These are phyloP conservation scores for Euzophera pinguis DNA, from an alignment of 2,888 invertebrate species.

Conservation along the genomic window DNA sequence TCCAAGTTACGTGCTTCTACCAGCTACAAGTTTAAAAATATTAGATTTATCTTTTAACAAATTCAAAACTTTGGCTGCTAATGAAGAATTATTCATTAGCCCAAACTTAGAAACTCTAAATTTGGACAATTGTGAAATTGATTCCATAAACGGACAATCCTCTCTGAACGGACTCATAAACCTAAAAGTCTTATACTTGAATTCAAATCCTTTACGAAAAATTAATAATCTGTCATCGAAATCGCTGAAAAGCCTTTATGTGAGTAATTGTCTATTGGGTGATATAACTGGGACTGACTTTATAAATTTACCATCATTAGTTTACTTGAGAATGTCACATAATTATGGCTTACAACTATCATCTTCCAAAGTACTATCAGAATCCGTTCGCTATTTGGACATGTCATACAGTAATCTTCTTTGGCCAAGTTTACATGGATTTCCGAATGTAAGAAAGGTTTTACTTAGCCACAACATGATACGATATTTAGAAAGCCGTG, in stretches of 20 bases:
- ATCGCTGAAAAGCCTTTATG: slow-evolving; percentile 74
- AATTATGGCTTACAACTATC: slow-evolving; percentile 79
- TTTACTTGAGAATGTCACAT: slow-evolving; percentile 80
- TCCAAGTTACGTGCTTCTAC: slow-evolving; percentile 71
- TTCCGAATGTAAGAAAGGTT: slow-evolving; percentile 80
- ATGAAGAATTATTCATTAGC: slow-evolving; percentile 75
- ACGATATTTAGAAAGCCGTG: slow-evolving; percentile 74
- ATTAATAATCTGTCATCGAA: slow-evolving; percentile 71
- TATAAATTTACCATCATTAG: slow-evolving; percentile 77
- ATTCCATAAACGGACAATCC: slow-evolving; percentile 69
- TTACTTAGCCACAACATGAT: slow-evolving; percentile 83
- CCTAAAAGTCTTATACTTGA: slow-evolving; percentile 75
- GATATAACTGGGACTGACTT: slow-evolving; percentile 75
- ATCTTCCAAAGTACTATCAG: slow-evolving; percentile 49
- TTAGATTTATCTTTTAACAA: slow-evolving; percentile 84
- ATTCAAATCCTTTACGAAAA: slow-evolving; percentile 71
- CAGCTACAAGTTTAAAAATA: slow-evolving; percentile 71
- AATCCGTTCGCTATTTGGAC: slow-evolving; percentile 78
- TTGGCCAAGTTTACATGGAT: slow-evolving; percentile 78
- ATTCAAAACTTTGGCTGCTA: slow-evolving; percentile 59
- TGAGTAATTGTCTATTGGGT: slow-evolving; percentile 79
- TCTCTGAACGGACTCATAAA: slow-evolving; percentile 72
- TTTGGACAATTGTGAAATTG: slow-evolving; percentile 82
- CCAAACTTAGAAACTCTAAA: slow-evolving; percentile 79
- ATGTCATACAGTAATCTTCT: slow-evolving; percentile 82